These are phyloP conservation scores for Strigamia crassipes DNA, from an alignment of 2,888 invertebrate genomes.

Conservation along the genomic window DNA sequence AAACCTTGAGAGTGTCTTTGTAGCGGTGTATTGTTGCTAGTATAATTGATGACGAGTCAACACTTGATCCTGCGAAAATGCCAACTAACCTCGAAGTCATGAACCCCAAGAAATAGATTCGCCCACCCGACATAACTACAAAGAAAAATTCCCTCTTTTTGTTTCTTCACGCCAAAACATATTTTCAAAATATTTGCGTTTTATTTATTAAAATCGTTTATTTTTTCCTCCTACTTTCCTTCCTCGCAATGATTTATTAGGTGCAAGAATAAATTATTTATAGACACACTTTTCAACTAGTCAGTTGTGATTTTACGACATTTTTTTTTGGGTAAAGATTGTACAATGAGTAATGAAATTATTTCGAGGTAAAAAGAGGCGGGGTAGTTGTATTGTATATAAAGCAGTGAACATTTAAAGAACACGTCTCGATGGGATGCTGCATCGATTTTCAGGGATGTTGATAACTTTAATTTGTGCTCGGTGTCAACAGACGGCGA, in stretches of 20 bases:
- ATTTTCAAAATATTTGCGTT: not conserved
- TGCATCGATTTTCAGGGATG: not conserved
- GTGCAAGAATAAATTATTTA: not conserved
- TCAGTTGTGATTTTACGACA: no score
- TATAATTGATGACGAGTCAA: not conserved
- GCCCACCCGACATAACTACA: not conserved
- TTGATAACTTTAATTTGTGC: not conserved
- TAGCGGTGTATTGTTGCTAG: not conserved
- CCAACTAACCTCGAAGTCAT: not conserved
- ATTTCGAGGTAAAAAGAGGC: not conserved
- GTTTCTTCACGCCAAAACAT: not conserved
- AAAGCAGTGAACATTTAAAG: no score
- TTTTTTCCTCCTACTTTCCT: not conserved
- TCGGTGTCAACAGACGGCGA: not conserved
- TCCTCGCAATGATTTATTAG: no score
- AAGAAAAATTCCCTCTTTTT: not conserved
- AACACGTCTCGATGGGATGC: not conserved
- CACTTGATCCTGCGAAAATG: not conserved
- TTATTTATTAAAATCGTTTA: not conserved
- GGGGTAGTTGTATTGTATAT: not conserved
- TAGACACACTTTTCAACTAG: not conserved
- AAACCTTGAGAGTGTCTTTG: not conserved
- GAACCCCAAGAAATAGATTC: not conserved
- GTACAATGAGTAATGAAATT: not conserved
- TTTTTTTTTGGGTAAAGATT: no score